Evolutionary conservation across 2,888 invertebrate genomes (phyloP).

Genomic region (Adela reaumurella): DNA sequence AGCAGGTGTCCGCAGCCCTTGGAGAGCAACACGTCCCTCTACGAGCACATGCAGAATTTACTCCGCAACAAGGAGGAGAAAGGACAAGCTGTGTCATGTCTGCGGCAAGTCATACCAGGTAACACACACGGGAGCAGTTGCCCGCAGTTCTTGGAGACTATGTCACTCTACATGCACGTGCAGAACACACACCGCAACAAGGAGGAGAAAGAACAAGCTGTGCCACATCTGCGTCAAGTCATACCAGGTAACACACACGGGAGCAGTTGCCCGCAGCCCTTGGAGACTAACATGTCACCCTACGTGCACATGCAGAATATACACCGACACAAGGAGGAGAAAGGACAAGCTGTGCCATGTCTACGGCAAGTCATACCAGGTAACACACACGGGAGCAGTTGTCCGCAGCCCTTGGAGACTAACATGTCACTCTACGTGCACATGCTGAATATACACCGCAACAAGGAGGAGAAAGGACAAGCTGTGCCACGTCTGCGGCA

Average conservation of each 20-base stretch:
- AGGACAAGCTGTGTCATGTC: slow-evolving; percentile 41
- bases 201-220: not conserved
- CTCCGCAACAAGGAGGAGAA: slow-evolving; percentile 31
- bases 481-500: slow-evolving; percentile 45
- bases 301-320: slow-evolving; percentile 44
- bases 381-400: too few species aligned
- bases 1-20: slow-evolving; percentile 31
- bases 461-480: slow-evolving; percentile 35
- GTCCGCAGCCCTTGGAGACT: slow-evolving; percentile 45
- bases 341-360: slow-evolving; percentile 43
- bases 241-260: too few species aligned
- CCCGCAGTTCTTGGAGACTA: too few species aligned
- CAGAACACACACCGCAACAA: not conserved
- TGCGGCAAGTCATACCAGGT: slow-evolving; percentile 48
- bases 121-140: too few species aligned
- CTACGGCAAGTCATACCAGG: slow-evolving; percentile 46
- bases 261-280: too few species aligned
- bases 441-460: slow-evolving; percentile 35
- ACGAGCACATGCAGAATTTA: slow-evolving; percentile 41
- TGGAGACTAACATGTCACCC: slow-evolving; percentile 43
- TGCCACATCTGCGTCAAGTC: slow-evolving; percentile 1
- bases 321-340: slow-evolving; percentile 28
- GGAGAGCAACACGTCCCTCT: slow-evolving; percentile 44
- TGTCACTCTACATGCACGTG: too few species aligned
- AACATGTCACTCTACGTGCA: too few species aligned